Evolutionary conservation across 2,113 vertebrate species (phyloP).

Genomic region (Silurus meridionalis): DNA sequence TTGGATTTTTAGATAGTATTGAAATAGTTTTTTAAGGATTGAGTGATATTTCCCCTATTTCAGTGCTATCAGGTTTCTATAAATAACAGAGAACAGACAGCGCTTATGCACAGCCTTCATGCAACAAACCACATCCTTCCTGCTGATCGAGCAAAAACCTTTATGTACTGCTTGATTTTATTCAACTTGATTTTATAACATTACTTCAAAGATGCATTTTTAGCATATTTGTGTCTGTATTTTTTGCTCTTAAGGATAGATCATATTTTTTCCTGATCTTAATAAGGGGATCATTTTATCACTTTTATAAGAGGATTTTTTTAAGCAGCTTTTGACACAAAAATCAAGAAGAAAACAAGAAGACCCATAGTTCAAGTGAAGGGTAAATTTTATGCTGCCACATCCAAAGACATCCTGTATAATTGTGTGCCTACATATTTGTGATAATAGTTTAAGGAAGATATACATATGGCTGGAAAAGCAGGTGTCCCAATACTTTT

Average conservation of each 20-base stretch:
- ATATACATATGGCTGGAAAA: too few relatives aligned
- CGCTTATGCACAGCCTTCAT: not conserved
- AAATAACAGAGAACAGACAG: not conserved
- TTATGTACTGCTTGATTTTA: not conserved
- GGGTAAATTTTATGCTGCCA: too few relatives aligned
- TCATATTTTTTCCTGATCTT: not conserved
- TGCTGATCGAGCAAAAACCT: not conserved
- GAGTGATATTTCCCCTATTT: not conserved
- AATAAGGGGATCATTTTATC: too few relatives aligned
- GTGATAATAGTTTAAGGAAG: too few relatives aligned
- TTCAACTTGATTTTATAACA: not conserved
- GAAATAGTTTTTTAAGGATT: not conserved
- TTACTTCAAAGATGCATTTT: not conserved
- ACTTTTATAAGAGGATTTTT: too few relatives aligned
- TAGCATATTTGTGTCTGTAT: not conserved
- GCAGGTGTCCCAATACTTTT: too few relatives aligned
- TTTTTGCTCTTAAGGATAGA: not conserved
- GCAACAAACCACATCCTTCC: slow-evolving; percentile 16
- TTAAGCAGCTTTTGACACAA: too few relatives aligned
- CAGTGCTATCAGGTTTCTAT: not conserved
- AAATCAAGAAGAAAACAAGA: too few relatives aligned
- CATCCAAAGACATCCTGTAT: too few relatives aligned
- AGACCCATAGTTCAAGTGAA: too few relatives aligned
- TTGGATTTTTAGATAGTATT: not conserved
- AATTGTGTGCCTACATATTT: too few relatives aligned